Evolutionary conservation across 2,888 invertebrate species (phyloP).

Genomic region (Epirrita christyi): DNA sequence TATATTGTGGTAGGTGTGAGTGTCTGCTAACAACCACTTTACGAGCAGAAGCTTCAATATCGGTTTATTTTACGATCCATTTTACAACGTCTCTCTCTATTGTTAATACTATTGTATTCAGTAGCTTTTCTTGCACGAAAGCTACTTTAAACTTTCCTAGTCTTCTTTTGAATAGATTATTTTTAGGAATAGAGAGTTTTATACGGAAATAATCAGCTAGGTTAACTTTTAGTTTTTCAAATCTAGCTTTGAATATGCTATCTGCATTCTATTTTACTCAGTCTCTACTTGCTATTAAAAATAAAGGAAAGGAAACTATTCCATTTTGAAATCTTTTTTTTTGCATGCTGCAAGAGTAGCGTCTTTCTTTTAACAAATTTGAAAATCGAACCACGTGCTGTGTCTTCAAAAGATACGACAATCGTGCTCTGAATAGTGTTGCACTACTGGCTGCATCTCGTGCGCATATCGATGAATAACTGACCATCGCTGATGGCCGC

Average conservation of each 20-base stretch:
- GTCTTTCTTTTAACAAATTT: conserved; percentile 6
- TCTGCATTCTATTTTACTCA: conserved; percentile 4
- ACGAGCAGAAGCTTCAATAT: conserved; percentile 8
- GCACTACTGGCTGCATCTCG: conserved; percentile 33
- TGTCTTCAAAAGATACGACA: conserved; percentile 28
- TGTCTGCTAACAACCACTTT: conserved; percentile 6
- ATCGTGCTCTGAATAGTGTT: conserved; percentile 46
- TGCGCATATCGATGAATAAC: conserved; percentile 36
- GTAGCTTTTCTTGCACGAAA: conserved; percentile 7
- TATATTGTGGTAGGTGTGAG: not conserved
- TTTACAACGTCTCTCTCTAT: conserved; percentile 9
- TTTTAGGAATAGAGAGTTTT: not conserved
- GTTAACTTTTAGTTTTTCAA: not conserved
- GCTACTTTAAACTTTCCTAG: not conserved
- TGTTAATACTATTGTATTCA: conserved; percentile 4
- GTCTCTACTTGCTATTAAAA: not conserved
- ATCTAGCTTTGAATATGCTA: not conserved
- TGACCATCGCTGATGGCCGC: conserved; percentile 28
- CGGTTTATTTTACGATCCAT: conserved; percentile 13
- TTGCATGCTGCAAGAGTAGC: not conserved
- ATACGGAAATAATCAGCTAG: not conserved
- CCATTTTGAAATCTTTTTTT: conserved; percentile 3
- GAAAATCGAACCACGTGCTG: conserved; percentile 21
- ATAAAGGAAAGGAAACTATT: not conserved
- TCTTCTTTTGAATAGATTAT: not conserved